Conservation (phyloP, 2,113 vertebrate genomes). For the Notechis scutatus region DNA sequence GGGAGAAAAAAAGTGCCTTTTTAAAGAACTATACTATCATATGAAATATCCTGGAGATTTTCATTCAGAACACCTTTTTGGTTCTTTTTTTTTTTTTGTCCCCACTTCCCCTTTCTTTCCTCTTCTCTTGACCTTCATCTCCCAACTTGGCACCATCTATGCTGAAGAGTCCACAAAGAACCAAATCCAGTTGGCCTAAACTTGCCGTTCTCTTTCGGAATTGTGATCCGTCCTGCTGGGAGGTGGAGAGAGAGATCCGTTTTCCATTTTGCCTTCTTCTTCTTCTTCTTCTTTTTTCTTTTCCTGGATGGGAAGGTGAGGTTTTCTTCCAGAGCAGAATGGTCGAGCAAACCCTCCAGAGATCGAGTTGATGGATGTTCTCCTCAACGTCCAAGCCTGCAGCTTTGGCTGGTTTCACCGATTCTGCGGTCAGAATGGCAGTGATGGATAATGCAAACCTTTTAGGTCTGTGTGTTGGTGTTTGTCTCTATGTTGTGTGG, state of each 20-base stretch:
- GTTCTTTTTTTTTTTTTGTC: slow-evolving; percentile 3
- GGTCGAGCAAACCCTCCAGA: slow-evolving; percentile 58
- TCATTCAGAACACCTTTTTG: slow-evolving; percentile 16
- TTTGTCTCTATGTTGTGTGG: background rate
- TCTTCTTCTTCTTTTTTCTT: background rate
- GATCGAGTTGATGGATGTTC: slow-evolving; percentile 19
- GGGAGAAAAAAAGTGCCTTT: slow-evolving; percentile 63
- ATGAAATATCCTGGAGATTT: slow-evolving; percentile 18
- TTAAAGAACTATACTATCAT: slow-evolving; percentile 47
- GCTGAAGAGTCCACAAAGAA: slow-evolving; percentile 26
- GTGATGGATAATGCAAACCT: slow-evolving; percentile 85
- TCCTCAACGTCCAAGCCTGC: slow-evolving; percentile 54
- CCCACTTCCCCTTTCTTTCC: slow-evolving; percentile 36
- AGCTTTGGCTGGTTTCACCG: slow-evolving; percentile 50
- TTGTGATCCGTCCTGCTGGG: slow-evolving; percentile 24
- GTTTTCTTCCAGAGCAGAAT: slow-evolving; percentile 62
- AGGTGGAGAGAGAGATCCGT: slow-evolving; percentile 49
- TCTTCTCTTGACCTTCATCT: slow-evolving; percentile 34
- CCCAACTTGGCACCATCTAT: slow-evolving; percentile 46
- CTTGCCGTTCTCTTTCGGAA: slow-evolving; percentile 14
- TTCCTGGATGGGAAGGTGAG: slow-evolving; percentile 69
- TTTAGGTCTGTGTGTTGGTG: background rate
- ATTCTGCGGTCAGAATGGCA: slow-evolving; percentile 77
- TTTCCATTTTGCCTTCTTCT: background rate
- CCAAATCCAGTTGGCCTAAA: slow-evolving; percentile 31